A percentile compares a stretch with the other conserved stretches of the same genome.
phyloP scores from a whole-genome alignment of 2,113 vertebrate genomes.

The Lates calcarifer region DNA sequence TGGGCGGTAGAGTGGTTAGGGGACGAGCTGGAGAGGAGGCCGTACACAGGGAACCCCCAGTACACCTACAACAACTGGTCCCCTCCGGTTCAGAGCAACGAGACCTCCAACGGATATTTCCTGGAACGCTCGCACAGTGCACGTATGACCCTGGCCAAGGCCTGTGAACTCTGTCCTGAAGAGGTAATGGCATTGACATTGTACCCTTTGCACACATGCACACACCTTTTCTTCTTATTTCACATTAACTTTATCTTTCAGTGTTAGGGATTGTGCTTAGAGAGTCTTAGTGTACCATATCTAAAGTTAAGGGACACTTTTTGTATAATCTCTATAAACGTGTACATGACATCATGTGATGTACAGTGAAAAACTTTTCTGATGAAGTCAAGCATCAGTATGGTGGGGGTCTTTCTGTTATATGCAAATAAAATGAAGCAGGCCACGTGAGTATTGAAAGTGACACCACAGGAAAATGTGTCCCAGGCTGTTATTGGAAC shows the following conservation, averaged over 20 bases:
- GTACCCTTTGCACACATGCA: neutral
- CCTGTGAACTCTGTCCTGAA: conserved; percentile 98
- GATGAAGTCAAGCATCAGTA: conserved; percentile 6
- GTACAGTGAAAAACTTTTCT: neutral
- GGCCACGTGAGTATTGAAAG: neutral
- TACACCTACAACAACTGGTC: conserved; percentile 99
- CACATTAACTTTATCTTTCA: conserved; percentile 18
- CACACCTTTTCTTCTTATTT: conserved; percentile 10
- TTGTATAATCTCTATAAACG: neutral
- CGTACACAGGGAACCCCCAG: conserved; percentile 97
- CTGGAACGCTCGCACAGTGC: conserved; percentile 99
- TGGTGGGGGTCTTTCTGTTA: conserved; percentile 18
- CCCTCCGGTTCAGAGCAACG: conserved; percentile 98
- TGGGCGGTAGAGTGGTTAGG: conserved; percentile 99
- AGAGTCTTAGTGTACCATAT: neutral
- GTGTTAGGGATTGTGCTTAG: conserved; percentile 10
- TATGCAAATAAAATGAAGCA: neutral
- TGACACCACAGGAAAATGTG: neutral
- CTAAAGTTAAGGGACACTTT: neutral
- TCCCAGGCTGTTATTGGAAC: conserved; percentile 1
- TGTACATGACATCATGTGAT: neutral
- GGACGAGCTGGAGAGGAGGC: conserved; percentile 96
- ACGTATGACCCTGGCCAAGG: conserved; percentile 99
- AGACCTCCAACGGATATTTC: conserved; percentile 99
- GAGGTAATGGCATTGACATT: conserved; percentile 87